phyloP scores from a whole-genome alignment of 2,888 invertebrate genomes.

The Arrhopalites spinosus region DNA sequence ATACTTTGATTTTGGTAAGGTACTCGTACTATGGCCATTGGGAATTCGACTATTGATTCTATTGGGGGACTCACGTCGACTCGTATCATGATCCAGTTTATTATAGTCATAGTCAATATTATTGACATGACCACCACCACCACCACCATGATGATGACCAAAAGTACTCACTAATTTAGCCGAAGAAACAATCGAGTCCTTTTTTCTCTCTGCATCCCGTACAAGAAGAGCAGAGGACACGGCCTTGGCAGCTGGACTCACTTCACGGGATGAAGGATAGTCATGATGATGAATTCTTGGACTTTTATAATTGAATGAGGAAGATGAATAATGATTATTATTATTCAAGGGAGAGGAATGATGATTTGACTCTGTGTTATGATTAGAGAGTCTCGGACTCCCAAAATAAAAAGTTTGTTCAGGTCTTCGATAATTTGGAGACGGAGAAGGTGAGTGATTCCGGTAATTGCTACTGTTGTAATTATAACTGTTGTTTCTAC shows the following conservation, averaged over 20 bases:
- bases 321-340: slow-evolving; percentile 1
- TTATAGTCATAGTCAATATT: slow-evolving; percentile 28
- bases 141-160: slow-evolving; percentile 2
- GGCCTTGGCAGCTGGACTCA: slow-evolving; percentile 37
- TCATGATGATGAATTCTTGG: slow-evolving; percentile 12
- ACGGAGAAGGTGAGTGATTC: slow-evolving; percentile 31
- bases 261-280: slow-evolving; percentile 38
- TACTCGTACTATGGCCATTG: background rate
- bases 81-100: background rate
- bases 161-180: slow-evolving; percentile 41
- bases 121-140: background rate
- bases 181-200: slow-evolving; percentile 33
- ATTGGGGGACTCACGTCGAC: background rate
- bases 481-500: background rate
- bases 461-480: slow-evolving; percentile 3
- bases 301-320: slow-evolving; percentile 24
- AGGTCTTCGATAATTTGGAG: slow-evolving; percentile 27
- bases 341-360: background rate
- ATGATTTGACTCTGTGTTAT: background rate
- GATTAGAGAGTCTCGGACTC: slow-evolving; percentile 13
- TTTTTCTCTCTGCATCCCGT: slow-evolving; percentile 39
- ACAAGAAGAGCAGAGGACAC: slow-evolving; percentile 38
- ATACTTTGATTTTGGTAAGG: background rate
- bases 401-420: slow-evolving; percentile 39
- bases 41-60: background rate